These are phyloP conservation scores for Podiceps cristatus DNA, from an alignment of 2,113 vertebrate species.

Conservation along the genomic window DNA sequence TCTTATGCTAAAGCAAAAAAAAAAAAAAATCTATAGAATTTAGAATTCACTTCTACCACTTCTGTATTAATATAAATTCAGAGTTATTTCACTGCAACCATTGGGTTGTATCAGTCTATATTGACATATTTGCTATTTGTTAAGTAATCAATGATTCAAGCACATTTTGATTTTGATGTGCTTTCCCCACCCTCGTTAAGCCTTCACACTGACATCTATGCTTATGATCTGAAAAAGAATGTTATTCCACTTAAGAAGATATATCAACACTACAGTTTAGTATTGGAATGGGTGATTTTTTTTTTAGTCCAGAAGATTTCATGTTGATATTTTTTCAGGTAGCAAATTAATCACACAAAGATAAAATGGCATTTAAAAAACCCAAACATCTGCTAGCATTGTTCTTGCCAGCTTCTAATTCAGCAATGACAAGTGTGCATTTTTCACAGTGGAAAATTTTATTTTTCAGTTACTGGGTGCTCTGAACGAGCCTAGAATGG, in stretches of 20 bases:
- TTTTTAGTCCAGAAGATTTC: not conserved
- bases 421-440: not conserved
- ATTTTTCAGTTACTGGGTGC: not conserved
- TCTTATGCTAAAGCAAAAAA: not conserved
- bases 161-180: not conserved
- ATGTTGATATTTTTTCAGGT: not conserved
- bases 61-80: not conserved
- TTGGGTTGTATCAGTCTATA: not conserved
- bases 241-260: not conserved
- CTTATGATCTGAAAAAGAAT: not conserved
- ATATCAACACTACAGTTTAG: not conserved
- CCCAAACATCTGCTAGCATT: not conserved
- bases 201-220: not conserved
- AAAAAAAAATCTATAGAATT: not conserved
- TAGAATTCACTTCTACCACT: not conserved
- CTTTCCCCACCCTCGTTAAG: not conserved
- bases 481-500: not conserved
- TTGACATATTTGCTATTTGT: not conserved
- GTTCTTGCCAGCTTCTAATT: conserved; percentile 23
- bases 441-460: conserved; percentile 2
- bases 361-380: not conserved
- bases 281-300: not conserved
- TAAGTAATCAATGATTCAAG: not conserved
- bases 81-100: not conserved
- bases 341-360: not conserved